Percentiles rank a stretch among this genome's conserved stretches.
Conservation (phyloP, 2,113 vertebrate genomes). For the Leptobrachium ailaonicum region DNA sequence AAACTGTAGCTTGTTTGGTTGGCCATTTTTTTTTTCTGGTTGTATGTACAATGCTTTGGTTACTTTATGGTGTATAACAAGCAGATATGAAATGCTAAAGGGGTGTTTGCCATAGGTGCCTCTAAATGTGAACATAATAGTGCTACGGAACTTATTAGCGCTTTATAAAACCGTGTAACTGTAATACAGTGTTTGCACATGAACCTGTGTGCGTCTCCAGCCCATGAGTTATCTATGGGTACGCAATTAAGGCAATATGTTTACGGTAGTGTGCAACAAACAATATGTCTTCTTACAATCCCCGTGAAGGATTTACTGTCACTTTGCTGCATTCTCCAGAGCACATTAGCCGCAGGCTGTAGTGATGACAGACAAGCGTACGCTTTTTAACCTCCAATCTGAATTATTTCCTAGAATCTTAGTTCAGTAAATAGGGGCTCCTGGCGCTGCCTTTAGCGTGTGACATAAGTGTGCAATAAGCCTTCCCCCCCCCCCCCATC, state of each 20-base stretch:
- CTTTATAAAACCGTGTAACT: neutral
- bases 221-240: slow-evolving; percentile 43
- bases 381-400: slow-evolving; percentile 21
- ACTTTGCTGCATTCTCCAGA: neutral
- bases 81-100: neutral
- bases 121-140: no score
- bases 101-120: slow-evolving; percentile 18
- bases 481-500: neutral
- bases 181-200: slow-evolving; percentile 11
- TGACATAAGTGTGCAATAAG: slow-evolving; percentile 22
- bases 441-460: neutral
- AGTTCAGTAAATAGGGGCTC: neutral
- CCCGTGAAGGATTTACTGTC: slow-evolving; percentile 27
- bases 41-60: no score
- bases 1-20: no score
- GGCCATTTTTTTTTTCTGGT: no score
- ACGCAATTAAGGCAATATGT: slow-evolving; percentile 29
- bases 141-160: no score
- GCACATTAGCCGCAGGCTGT: slow-evolving; percentile 30
- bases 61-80: neutral
- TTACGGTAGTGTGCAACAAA: neutral
- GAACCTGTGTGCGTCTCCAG: neutral
- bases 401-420: slow-evolving; percentile 27
- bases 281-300: neutral
- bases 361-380: slow-evolving; percentile 10